Conservation (phyloP, 2,888 invertebrate genomes). For the Aphrophora alni region DNA sequence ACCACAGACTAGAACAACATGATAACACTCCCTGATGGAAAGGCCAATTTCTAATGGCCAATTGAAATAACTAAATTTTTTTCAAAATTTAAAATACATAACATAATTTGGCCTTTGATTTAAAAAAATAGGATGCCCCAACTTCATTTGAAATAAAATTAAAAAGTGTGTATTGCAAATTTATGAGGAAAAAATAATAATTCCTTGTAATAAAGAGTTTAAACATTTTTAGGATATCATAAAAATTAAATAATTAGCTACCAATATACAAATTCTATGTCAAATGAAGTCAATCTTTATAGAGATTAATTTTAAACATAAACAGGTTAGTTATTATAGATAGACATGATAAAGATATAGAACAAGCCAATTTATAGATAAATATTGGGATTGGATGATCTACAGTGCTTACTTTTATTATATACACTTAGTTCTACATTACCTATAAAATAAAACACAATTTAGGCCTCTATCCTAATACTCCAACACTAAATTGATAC, state of each 20-base stretch:
- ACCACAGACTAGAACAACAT: conserved; percentile 79
- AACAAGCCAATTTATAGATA: neutral
- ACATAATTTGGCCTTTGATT: neutral
- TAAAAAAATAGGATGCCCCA: neutral
- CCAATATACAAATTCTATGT: neutral
- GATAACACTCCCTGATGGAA: conserved; percentile 10
- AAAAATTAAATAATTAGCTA: neutral
- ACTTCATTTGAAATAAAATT: conserved; percentile 9
- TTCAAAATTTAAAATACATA: neutral
- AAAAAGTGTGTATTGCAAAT: neutral
- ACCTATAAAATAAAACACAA: neutral
- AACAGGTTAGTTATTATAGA: neutral
- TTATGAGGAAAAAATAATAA: neutral
- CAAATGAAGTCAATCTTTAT: neutral
- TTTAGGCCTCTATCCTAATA: too few relatives aligned
- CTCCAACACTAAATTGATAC: too few relatives aligned
- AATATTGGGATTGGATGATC: neutral
- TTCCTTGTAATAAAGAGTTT: conserved; percentile 4
- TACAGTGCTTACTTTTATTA: neutral
- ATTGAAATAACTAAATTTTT: neutral
- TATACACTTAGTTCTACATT: neutral
- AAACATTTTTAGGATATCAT: neutral
- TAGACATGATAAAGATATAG: neutral
- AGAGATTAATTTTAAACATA: conserved; percentile 3
- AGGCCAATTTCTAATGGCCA: neutral